phyloP scores from a whole-genome alignment of 2,888 invertebrate species.

The Tenthredo notha region DNA sequence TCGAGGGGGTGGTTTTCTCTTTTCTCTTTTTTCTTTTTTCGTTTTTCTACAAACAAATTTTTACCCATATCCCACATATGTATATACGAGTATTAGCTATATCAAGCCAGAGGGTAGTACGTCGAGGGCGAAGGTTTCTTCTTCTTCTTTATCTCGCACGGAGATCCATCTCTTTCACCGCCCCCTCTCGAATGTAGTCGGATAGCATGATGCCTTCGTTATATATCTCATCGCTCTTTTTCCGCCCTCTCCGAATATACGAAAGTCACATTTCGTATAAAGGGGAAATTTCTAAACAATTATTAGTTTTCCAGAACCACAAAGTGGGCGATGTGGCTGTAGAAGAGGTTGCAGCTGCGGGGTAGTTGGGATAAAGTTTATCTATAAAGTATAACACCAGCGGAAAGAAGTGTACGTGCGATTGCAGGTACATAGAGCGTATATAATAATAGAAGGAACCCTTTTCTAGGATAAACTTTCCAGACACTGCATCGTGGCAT shows the following conservation, averaged over 20 bases:
- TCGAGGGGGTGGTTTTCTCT: not conserved
- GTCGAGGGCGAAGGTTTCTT: not conserved
- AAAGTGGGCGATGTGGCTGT: not conserved
- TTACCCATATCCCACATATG: not conserved
- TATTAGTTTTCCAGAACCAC: not conserved
- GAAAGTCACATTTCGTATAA: not conserved
- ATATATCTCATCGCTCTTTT: slow-evolving; percentile 37
- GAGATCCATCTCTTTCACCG: slow-evolving; percentile 27
- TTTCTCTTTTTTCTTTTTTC: no score
- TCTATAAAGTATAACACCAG: not conserved
- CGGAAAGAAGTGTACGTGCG: not conserved
- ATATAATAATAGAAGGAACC: not conserved
- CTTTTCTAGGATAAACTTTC: slow-evolving; percentile 68
- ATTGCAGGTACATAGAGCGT: not conserved
- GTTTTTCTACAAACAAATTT: not conserved
- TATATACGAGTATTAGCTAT: not conserved
- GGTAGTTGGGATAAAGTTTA: not conserved
- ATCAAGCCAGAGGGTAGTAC: not conserved
- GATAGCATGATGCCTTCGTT: slow-evolving; percentile 40
- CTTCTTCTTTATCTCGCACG: not conserved
- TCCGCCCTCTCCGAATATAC: not conserved
- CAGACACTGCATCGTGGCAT: slow-evolving; percentile 69
- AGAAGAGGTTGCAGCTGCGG: not conserved
- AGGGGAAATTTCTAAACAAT: not conserved
- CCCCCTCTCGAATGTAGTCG: not conserved